Evolutionary conservation across 2,113 vertebrate genomes (phyloP).

Genomic region (Pungitius pungitius): DNA sequence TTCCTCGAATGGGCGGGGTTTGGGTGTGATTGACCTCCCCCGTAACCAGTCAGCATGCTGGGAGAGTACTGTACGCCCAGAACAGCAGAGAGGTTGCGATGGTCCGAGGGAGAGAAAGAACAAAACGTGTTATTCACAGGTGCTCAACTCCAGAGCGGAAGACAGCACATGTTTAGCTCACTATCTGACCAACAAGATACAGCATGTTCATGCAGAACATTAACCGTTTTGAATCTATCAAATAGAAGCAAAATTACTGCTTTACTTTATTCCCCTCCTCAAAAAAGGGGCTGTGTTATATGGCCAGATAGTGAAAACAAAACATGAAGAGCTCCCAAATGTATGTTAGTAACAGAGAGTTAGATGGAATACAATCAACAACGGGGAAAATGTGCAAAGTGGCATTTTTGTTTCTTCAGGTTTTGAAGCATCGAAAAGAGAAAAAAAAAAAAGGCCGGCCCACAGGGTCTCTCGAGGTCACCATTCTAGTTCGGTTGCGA

Average conservation of each 20-base stretch:
- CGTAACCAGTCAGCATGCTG: slow-evolving; percentile 87
- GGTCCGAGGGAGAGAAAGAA: slow-evolving; percentile 51
- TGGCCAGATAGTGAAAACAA: slow-evolving; percentile 29
- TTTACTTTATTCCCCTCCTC: not conserved
- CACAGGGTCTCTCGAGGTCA: slow-evolving; percentile 34
- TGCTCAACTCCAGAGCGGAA: not conserved
- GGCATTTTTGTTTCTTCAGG: not conserved
- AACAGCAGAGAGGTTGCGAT: slow-evolving; percentile 24
- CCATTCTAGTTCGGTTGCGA: slow-evolving; percentile 17
- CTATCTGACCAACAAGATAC: slow-evolving; percentile 20
- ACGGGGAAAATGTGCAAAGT: not conserved
- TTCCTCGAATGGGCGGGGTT: slow-evolving; percentile 82
- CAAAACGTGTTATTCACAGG: slow-evolving; percentile 45
- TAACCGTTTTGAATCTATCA: not conserved
- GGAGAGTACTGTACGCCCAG: slow-evolving; percentile 83
- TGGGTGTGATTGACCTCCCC: slow-evolving; percentile 82
- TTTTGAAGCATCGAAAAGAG: slow-evolving; percentile 18
- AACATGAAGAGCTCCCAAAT: slow-evolving; percentile 1
- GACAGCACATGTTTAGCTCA: not conserved
- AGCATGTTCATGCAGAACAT: not conserved
- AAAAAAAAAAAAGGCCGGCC: slow-evolving; percentile 15
- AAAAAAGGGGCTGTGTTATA: not conserved
- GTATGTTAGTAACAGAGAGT: slow-evolving; percentile 7
- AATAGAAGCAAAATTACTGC: not conserved
- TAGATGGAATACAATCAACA: not conserved